Conservation (phyloP, 2,888 invertebrate species). For the Monoplex corrugatus region DNA sequence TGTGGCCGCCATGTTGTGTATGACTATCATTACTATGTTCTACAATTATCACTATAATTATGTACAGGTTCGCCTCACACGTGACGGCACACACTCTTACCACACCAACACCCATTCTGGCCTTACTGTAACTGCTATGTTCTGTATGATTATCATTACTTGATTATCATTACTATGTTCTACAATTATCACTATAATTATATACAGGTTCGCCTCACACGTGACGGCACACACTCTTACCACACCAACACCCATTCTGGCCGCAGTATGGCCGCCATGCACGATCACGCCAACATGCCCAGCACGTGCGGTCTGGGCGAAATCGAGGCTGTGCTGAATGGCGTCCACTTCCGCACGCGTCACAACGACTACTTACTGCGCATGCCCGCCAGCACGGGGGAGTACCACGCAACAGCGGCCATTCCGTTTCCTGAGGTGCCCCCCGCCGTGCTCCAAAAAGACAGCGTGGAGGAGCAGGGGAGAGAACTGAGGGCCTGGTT, state of each 20-base stretch:
- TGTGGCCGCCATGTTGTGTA: conserved; percentile 65
- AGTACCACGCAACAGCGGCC: conserved; percentile 64
- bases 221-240: conserved; percentile 65
- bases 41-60: no score
- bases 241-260: conserved; percentile 56
- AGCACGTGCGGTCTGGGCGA: conserved; percentile 71
- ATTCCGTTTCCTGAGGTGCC: conserved; percentile 74
- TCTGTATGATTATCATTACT: no score
- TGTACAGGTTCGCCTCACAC: conserved; percentile 58
- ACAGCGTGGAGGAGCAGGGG: conserved; percentile 58
- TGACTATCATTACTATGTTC: no score
- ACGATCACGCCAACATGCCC: conserved; percentile 73
- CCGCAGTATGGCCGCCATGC: conserved; percentile 64
- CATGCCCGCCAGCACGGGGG: conserved; percentile 63
- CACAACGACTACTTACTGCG: conserved; percentile 75
- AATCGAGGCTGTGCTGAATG: conserved; percentile 71
- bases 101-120: conserved; percentile 56
- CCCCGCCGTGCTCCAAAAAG: conserved; percentile 64
- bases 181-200: no score
- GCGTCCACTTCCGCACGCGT: conserved; percentile 75
- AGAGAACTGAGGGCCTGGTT: conserved; percentile 75
- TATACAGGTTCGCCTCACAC: conserved; percentile 58
- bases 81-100: conserved; percentile 65
- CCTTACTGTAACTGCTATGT: conserved; percentile 62
- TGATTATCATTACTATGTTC: no score